Evolutionary conservation across 2,888 invertebrate genomes (phyloP), one percentile per base, ranked within the genome.

Genomic region (Eudiplozoon nipponicum): DNA sequence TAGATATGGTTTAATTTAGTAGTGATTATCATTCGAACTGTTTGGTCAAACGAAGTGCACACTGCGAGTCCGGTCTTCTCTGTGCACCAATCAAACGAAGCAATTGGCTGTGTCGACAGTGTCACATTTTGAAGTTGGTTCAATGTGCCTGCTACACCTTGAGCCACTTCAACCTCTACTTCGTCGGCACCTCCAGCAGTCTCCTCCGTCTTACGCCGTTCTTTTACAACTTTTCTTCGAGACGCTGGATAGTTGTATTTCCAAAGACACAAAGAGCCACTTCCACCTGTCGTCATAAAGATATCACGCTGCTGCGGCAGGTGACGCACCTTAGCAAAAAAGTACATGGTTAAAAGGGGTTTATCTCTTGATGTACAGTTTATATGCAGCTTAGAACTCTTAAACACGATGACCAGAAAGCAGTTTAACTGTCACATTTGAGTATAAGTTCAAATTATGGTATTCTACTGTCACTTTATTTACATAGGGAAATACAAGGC

Each of bases 271-370:
- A 81, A 56, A n/a, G 75, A 71, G 4, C 86, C 86, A 47, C 69
- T 69, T 1, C 86, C 86, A 2, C 81, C 77, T 44, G 73, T 70
- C 0, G 81, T 78, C 51, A 74, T 66, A 53, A 84, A 86, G 17
- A 86, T 59, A 53, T 86, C 84, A 38, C 84, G 65, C 56, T 86
- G 81, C 57, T 84, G 84, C 0, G 86, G 86, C 36, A 81, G 57
- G 62, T 86, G 84, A 28, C 69, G 68, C 1, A 68, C 72, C 20
- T n/a, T n/a, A n/a, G n/a, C n/a, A n/a, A n/a, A n/a, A n/a, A n/a
- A n/a, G n/a, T 69, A 61, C 86, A 84, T n/a, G n/a, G n/a, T n/a
- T n/a, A n/a, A n/a, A n/a, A n/a, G n/a, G n/a, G n/a, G n/a, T n/a
- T n/a, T n/a, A n/a, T n/a, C n/a, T n/a, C n/a, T n/a, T n/a, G n/a